Conservation (phyloP, 2,888 invertebrate species). For the Diachrysia chrysitis region DNA sequence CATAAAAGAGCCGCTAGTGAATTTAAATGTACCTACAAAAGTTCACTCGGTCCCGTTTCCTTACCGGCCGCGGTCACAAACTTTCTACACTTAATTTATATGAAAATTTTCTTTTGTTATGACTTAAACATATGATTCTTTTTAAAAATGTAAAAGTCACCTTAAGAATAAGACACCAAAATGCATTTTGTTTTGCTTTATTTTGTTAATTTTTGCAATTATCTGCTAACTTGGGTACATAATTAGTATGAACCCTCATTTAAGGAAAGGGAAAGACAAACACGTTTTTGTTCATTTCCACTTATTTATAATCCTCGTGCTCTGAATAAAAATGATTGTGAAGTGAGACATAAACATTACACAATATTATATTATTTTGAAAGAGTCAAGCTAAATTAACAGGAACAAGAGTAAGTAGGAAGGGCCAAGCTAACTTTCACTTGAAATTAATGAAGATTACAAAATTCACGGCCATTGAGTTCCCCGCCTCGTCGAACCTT, state of each 20-base stretch:
- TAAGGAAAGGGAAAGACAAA: slow-evolving; percentile 40
- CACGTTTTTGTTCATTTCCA: slow-evolving; percentile 35
- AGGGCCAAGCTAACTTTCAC: slow-evolving; percentile 80
- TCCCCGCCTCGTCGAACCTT: slow-evolving; percentile 86
- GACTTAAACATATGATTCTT: slow-evolving; percentile 56
- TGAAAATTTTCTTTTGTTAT: slow-evolving; percentile 77
- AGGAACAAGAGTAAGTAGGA: slow-evolving; percentile 77
- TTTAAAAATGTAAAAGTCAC: slow-evolving; percentile 48
- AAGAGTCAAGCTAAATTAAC: slow-evolving; percentile 69
- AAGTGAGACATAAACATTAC: slow-evolving; percentile 55
- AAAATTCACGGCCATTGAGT: slow-evolving; percentile 88
- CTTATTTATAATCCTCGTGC: slow-evolving; percentile 49
- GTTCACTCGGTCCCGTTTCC: slow-evolving; percentile 70
- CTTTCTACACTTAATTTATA: slow-evolving; percentile 80
- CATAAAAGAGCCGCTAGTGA: slow-evolving; percentile 65
- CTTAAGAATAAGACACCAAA: slow-evolving; percentile 15
- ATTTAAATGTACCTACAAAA: slow-evolving; percentile 73
- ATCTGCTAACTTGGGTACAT: slow-evolving; percentile 12
- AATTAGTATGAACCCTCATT: slow-evolving; percentile 13
- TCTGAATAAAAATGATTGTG: slow-evolving; percentile 48
- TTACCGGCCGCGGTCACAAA: slow-evolving; percentile 69
- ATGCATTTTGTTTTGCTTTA: slow-evolving; percentile 18
- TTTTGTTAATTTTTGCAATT: slow-evolving; percentile 3
- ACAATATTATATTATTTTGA: slow-evolving; percentile 59
- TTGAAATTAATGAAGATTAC: slow-evolving; percentile 88